Evolutionary conservation across 2,888 invertebrate genomes (phyloP).

Genomic region (Neoitamus cyanurus): DNA sequence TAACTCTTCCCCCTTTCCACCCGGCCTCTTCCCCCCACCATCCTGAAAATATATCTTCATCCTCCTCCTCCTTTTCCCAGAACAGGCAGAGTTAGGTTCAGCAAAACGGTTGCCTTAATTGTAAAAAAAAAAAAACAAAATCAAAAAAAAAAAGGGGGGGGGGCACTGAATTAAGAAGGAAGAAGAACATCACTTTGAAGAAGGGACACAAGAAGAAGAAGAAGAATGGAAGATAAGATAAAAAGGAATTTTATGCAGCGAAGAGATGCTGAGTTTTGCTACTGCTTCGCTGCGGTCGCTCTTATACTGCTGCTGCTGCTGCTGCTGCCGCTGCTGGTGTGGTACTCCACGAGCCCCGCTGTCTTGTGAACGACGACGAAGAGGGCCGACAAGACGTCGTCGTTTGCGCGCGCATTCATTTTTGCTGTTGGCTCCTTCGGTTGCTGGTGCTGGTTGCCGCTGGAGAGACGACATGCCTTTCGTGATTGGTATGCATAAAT

Average conservation of each 20-base stretch:
- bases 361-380: too few relatives aligned
- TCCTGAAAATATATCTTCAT: not conserved
- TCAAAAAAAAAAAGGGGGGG: not conserved
- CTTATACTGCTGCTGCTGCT: not conserved
- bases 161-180: not conserved
- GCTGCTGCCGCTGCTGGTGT: too few relatives aligned
- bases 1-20: not conserved
- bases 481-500: slow-evolving; percentile 32
- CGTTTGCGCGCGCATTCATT: too few relatives aligned
- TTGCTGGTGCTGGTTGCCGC: not conserved
- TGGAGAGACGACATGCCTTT: not conserved
- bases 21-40: not conserved
- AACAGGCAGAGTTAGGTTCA: not conserved
- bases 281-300: not conserved
- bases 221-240: not conserved
- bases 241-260: not conserved
- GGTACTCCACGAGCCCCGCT: too few relatives aligned
- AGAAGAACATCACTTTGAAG: not conserved
- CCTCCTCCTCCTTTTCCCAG: not conserved
- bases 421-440: not conserved
- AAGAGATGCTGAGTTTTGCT: not conserved
- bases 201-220: not conserved
- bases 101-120: not conserved
- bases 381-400: too few relatives aligned
- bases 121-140: not conserved